These are phyloP conservation scores for Acipenser oxyrinchus DNA, from an alignment of 2,797 vertebrate species.

Conservation along the genomic window DNA sequence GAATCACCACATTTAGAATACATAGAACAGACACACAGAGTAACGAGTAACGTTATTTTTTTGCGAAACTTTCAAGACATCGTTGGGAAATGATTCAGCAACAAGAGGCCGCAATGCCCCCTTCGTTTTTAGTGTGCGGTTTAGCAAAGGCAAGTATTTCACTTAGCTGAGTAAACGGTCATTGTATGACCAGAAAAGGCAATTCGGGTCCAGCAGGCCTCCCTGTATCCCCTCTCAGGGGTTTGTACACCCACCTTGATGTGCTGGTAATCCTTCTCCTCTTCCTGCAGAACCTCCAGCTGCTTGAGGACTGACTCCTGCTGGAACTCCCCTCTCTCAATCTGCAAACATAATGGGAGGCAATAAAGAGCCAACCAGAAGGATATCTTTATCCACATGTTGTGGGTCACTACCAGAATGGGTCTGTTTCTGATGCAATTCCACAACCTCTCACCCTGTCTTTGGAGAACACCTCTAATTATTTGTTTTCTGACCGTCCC, in stretches of 20 bases:
- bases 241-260: conserved; percentile 70
- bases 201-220: conserved; percentile 12
- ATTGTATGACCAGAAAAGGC: conserved; percentile 11
- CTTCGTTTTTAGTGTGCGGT: conserved; percentile 7
- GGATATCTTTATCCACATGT: no score
- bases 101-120: background rate
- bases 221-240: no score
- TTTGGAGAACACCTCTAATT: no score
- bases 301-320: conserved; percentile 96
- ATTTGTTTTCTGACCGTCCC: no score
- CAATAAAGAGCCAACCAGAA: no score
- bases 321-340: conserved; percentile 91
- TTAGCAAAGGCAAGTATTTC: conserved; percentile 6
- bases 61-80: no score
- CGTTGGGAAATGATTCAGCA: background rate
- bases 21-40: no score
- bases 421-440: no score
- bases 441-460: no score
- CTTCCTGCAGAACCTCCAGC: conserved; percentile 93
- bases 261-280: conserved; percentile 97
- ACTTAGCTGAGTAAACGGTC: conserved; percentile 16
- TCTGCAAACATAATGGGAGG: conserved; percentile 50
- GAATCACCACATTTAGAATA: no score
- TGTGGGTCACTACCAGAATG: no score
- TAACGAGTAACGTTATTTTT: no score